Percentiles rank a stretch among this genome's conserved stretches.
Conservation (phyloP, 2,113 vertebrate genomes). For the Urocitellus parryii region DNA sequence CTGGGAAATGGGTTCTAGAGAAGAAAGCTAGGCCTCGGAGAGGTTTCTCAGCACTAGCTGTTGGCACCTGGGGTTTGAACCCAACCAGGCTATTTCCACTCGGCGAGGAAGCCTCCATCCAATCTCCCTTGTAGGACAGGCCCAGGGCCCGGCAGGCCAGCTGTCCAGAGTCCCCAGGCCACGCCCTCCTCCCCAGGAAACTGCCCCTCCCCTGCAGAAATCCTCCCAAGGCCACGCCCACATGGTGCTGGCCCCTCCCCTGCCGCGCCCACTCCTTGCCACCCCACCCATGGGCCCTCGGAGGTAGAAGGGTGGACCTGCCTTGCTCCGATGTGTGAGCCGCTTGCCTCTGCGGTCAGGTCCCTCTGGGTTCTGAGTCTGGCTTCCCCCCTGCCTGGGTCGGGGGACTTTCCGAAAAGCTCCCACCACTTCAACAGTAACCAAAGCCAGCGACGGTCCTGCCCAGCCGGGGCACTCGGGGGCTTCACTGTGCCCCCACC, state of each 20-base stretch:
- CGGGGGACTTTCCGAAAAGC: neutral
- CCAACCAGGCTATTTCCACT: rapidly evolving
- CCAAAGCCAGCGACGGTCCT: rapidly evolving
- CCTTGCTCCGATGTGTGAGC: rapidly evolving
- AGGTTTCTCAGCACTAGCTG: no score
- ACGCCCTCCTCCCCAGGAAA: no score
- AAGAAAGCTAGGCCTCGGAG: neutral
- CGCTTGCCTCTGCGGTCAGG: neutral
- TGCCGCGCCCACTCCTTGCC: neutral
- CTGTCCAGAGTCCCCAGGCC: no score
- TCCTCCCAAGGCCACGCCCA: no score
- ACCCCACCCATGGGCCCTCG: rapidly evolving
- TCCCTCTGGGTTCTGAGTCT: rapidly evolving
- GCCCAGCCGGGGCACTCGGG: neutral
- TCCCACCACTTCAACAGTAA: neutral
- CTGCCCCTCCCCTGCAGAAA: no score
- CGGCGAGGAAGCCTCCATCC: rapidly evolving
- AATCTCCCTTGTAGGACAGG: neutral
- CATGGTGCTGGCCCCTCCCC: no score
- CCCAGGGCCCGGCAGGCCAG: no score
- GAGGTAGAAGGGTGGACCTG: rapidly evolving
- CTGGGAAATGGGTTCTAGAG: neutral
- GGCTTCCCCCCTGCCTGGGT: neutral
- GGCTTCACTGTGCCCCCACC: neutral
- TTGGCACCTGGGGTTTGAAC: neutral